Conservation (phyloP, 2,797 vertebrate genomes). For the Xiphorhynchus erythropygius region DNA sequence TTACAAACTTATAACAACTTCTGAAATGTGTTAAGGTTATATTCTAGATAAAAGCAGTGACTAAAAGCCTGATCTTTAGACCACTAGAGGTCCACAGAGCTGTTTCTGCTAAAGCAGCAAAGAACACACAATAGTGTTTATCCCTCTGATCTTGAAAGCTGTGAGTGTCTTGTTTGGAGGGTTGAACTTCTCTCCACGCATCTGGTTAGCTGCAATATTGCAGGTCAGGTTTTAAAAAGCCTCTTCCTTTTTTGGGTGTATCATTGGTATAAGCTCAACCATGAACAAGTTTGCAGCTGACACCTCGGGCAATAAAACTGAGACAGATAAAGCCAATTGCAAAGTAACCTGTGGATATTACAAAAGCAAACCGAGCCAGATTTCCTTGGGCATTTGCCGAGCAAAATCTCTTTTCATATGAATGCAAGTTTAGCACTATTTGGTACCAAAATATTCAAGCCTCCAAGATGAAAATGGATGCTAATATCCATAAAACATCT, state of each 20-base stretch:
- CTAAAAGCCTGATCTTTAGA: neutral
- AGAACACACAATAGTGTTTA: neutral
- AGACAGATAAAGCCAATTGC: slow-evolving; percentile 6
- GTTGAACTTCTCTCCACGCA: neutral
- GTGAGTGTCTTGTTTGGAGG: accelerated
- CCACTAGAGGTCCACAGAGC: slow-evolving; percentile 69
- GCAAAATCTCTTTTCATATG: neutral
- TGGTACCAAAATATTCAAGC: neutral
- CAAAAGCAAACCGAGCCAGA: neutral
- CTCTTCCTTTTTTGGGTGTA: neutral
- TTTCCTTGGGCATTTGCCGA: neutral
- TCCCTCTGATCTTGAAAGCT: neutral
- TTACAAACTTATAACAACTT: neutral
- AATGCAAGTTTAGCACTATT: neutral
- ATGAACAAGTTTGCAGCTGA: slow-evolving; percentile 6
- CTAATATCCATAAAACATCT: neutral
- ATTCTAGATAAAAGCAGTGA: neutral
- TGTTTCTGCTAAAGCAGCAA: slow-evolving; percentile 21
- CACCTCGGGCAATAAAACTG: neutral
- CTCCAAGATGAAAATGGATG: neutral
- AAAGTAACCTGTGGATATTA: neutral
- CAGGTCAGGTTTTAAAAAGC: neutral
- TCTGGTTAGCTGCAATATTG: neutral
- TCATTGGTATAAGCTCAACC: neutral
- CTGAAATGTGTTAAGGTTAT: neutral